phyloP scores from a whole-genome alignment of 2,888 invertebrate species.

The Laothoe populi region DNA sequence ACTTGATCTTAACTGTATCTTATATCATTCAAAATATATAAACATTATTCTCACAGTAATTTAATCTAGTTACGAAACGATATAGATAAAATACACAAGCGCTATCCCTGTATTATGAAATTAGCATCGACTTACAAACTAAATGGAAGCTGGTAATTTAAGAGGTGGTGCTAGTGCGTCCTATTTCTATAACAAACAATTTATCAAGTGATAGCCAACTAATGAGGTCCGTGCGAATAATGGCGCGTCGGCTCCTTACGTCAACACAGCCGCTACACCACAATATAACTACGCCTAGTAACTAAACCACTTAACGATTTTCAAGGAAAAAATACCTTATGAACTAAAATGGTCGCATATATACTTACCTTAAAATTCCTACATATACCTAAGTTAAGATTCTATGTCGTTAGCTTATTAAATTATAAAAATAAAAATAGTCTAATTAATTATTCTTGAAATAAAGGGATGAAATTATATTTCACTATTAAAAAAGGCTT shows the following conservation, averaged over 20 bases:
- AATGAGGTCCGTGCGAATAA: conserved; percentile 16
- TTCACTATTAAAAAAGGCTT: too few relatives aligned
- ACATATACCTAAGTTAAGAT: too few relatives aligned
- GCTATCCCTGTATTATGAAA: background rate
- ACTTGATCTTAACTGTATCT: too few relatives aligned
- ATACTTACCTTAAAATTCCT: too few relatives aligned
- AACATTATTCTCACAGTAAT: too few relatives aligned
- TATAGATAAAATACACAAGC: background rate
- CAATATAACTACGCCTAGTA: background rate
- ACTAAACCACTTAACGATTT: background rate
- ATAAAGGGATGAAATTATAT: too few relatives aligned
- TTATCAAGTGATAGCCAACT: conserved; percentile 1
- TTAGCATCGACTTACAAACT: conserved; percentile 7
- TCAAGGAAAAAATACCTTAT: background rate
- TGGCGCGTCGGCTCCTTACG: background rate
- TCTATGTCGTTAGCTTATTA: too few relatives aligned
- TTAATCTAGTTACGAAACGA: background rate
- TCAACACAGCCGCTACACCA: background rate
- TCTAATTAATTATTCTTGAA: too few relatives aligned
- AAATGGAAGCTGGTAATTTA: conserved; percentile 7
- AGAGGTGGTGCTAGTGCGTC: background rate
- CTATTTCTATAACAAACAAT: conserved; percentile 16
- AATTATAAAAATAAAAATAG: too few relatives aligned
- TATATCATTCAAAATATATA: too few relatives aligned
- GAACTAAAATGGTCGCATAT: too few relatives aligned